phyloP scores from a whole-genome alignment of 2,797 vertebrate species.

The Gymnocypris eckloni region DNA sequence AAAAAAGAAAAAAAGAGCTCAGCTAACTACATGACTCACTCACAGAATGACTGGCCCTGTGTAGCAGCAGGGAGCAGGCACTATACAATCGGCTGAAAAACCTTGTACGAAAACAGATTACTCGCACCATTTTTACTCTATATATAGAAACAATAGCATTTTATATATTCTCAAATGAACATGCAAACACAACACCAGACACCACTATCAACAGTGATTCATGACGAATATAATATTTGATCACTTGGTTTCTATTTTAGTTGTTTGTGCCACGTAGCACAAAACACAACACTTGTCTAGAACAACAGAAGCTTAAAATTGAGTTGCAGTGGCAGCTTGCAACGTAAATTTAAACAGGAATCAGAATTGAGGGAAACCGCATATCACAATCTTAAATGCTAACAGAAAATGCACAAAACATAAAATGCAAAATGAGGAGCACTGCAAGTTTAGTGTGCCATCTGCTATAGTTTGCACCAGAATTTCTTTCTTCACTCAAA shows the following conservation, averaged over 20 bases:
- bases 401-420: neutral
- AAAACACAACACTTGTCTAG: conserved; percentile 5
- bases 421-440: neutral
- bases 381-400: neutral
- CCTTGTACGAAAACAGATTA: neutral
- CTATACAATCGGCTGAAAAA: neutral
- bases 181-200: too few species aligned
- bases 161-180: neutral
- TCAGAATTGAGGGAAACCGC: neutral
- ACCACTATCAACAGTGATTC: neutral
- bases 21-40: conserved; percentile 15
- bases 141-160: neutral
- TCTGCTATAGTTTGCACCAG: neutral
- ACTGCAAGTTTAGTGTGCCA: neutral
- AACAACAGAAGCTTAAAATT: neutral
- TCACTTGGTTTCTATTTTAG: neutral
- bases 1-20: neutral
- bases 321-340: neutral
- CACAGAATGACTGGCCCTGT: neutral
- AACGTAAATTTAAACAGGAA: neutral
- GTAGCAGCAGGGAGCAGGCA: neutral
- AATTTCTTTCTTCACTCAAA: neutral
- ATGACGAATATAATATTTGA: neutral
- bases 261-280: neutral
- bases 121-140: neutral